Conservation (phyloP, 2,888 invertebrate species). For the Altica lythri region DNA sequence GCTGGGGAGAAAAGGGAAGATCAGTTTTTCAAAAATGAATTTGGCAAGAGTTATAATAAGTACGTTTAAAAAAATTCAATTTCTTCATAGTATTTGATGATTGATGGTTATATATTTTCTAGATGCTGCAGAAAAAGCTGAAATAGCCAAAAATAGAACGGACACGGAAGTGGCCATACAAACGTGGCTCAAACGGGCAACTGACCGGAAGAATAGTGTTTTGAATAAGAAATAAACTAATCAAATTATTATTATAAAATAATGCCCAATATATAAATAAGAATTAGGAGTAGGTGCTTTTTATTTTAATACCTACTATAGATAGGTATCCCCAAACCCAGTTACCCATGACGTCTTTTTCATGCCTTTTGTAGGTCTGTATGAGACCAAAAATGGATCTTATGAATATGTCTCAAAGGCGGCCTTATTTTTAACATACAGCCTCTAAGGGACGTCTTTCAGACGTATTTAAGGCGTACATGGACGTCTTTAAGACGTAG, state of each 20-base stretch:
- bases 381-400: neutral
- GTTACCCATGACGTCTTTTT: too few relatives aligned
- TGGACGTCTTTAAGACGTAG: conserved; percentile 7
- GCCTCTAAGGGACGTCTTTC: too few relatives aligned
- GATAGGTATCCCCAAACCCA: too few relatives aligned
- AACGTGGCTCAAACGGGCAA: conserved; percentile 9
- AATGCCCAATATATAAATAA: neutral
- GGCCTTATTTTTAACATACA: conserved; percentile 9
- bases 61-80: neutral
- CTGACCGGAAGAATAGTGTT: neutral
- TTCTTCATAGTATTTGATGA: neutral
- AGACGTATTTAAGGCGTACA: conserved; percentile 12
- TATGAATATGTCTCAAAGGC: conserved; percentile 4
- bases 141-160: neutral
- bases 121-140: conserved; percentile 4
- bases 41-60: conserved; percentile 11
- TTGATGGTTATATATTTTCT: conserved; percentile 1
- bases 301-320: neutral
- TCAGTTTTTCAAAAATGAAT: conserved; percentile 4
- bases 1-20: conserved; percentile 12
- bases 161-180: neutral
- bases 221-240: conserved; percentile 1
- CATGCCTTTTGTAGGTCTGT: too few relatives aligned
- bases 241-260: conserved; percentile 1
- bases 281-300: neutral